A percentile compares a stretch with the other conserved stretches of the same genome.
These are phyloP conservation scores for Gibbula magus DNA, from an alignment of 2,888 invertebrate genomes.

Conservation along the genomic window DNA sequence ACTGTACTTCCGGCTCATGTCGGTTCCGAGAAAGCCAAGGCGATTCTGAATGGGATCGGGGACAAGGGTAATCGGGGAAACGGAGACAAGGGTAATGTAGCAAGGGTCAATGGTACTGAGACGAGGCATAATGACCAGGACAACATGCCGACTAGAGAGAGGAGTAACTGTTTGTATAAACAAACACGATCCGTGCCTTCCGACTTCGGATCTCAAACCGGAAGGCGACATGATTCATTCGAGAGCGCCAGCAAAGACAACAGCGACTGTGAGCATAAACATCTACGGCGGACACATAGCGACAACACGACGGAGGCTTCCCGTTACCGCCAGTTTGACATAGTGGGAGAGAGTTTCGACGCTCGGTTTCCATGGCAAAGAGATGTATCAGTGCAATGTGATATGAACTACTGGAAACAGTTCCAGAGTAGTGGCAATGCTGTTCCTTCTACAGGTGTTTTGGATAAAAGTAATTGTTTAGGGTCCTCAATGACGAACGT, in stretches of 20 bases:
- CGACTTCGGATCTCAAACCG: not conserved
- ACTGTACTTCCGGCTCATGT: not conserved
- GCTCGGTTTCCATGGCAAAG: slow-evolving; percentile 69
- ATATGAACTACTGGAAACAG: slow-evolving; percentile 36
- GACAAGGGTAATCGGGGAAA: not conserved
- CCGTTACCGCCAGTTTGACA: slow-evolving; percentile 51
- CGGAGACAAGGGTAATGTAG: not conserved
- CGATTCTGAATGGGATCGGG: not conserved
- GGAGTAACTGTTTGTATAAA: not conserved
- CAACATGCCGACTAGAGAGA: not conserved
- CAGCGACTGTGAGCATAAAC: not conserved
- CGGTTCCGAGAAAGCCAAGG: too few species aligned
- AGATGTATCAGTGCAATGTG: slow-evolving; percentile 66
- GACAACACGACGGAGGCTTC: slow-evolving; percentile 17
- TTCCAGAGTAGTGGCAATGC: not conserved
- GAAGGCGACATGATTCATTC: not conserved
- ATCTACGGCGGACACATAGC: slow-evolving; percentile 16
- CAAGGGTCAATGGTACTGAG: not conserved
- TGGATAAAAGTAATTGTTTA: not conserved
- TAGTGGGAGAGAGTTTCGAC: slow-evolving; percentile 65
- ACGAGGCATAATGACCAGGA: not conserved
- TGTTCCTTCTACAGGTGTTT: slow-evolving; percentile 2
- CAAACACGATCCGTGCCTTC: slow-evolving; percentile 10
- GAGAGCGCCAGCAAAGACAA: not conserved
- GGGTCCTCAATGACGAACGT: not conserved